These are phyloP conservation scores for Liopterus haemorrhoidalis DNA, from an alignment of 2,888 invertebrate species.

Conservation along the genomic window DNA sequence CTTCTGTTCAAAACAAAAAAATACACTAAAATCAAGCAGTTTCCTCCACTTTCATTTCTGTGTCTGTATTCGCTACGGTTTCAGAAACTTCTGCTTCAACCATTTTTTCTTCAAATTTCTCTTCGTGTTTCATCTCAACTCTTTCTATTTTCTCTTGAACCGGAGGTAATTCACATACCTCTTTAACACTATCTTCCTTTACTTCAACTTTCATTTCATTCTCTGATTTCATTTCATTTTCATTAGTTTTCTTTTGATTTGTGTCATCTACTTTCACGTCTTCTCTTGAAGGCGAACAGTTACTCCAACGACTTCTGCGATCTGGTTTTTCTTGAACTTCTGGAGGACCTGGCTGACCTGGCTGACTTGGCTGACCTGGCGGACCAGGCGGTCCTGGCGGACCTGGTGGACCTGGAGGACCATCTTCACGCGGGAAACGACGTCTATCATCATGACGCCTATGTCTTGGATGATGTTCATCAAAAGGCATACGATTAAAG, in stretches of 20 bases:
- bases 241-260: constrained; percentile 13
- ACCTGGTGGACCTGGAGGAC: constrained; percentile 16
- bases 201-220: constrained; percentile 17
- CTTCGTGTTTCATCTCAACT: constrained; percentile 16
- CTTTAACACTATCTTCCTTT: constrained; percentile 19
- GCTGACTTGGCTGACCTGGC: constrained; percentile 11
- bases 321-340: constrained; percentile 25
- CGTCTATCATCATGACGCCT: constrained; percentile 32
- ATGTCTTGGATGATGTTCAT: constrained; percentile 23
- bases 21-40: no score
- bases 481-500: constrained; percentile 21
- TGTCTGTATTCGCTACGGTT: constrained; percentile 22
- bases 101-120: constrained; percentile 15
- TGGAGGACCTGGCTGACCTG: constrained; percentile 16
- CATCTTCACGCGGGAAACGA: constrained; percentile 25
- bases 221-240: constrained; percentile 13
- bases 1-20: constrained; percentile 15
- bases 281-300: constrained; percentile 36
- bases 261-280: constrained; percentile 21
- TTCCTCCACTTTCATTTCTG: neutral
- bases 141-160: constrained; percentile 6
- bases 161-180: no score
- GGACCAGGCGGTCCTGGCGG: constrained; percentile 26
- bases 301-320: constrained; percentile 36
- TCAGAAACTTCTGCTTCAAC: constrained; percentile 28